A percentile compares a stretch with the other conserved stretches of the same genome.
Conservation (phyloP, 2,888 invertebrate species). For the Hypena proboscidalis region DNA sequence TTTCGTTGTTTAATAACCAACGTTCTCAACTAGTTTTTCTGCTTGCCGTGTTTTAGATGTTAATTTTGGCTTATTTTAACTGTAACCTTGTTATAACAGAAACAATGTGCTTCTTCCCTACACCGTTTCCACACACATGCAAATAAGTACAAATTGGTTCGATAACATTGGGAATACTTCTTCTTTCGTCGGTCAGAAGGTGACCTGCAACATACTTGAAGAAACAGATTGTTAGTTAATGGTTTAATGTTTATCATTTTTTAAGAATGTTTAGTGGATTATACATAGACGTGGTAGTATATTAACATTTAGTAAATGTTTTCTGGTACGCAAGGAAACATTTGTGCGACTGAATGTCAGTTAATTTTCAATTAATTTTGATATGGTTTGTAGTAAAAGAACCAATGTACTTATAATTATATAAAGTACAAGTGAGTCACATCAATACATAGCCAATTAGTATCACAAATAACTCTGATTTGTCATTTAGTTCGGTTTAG, state of each 20-base stretch:
- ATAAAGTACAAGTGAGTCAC: slow-evolving; percentile 37
- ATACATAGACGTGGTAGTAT: slow-evolving; percentile 18
- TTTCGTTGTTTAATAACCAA: slow-evolving; percentile 1
- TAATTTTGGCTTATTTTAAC: too few relatives aligned
- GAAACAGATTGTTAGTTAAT: slow-evolving; percentile 33
- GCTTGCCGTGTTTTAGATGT: too few relatives aligned
- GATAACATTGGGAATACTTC: slow-evolving; percentile 46
- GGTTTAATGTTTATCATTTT: slow-evolving; percentile 6
- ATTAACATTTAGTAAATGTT: slow-evolving; percentile 21
- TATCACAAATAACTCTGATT: slow-evolving; percentile 44
- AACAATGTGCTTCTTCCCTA: slow-evolving; percentile 28
- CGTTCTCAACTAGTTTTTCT: not conserved
- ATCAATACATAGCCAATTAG: slow-evolving; percentile 57
- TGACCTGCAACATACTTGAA: slow-evolving; percentile 73
- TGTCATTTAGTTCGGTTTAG: slow-evolving; percentile 43
- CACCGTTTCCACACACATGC: slow-evolving; percentile 51
- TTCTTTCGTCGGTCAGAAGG: slow-evolving; percentile 61
- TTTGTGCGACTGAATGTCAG: slow-evolving; percentile 27
- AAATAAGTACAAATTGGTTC: slow-evolving; percentile 58
- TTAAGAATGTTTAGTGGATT: slow-evolving; percentile 14
- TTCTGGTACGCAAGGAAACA: slow-evolving; percentile 24
- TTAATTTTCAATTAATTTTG: slow-evolving; percentile 29
- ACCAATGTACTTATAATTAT: slow-evolving; percentile 54
- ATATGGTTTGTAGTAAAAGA: slow-evolving; percentile 33
- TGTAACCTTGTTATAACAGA: not conserved